These are phyloP conservation scores for Leucoraja erinaceus DNA, from an alignment of 2,113 vertebrate species.

Conservation along the genomic window DNA sequence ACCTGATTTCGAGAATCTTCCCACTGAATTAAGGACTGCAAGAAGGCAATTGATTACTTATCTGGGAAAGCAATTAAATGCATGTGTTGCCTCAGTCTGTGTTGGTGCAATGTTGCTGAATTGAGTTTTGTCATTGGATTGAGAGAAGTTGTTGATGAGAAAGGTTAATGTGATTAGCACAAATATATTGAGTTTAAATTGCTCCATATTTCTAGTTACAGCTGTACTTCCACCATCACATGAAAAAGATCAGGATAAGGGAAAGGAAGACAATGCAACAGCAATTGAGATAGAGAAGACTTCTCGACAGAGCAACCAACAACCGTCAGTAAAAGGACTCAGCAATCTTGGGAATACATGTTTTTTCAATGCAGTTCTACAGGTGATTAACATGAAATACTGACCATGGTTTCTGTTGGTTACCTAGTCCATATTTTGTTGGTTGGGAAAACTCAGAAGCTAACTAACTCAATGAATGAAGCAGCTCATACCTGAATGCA, in stretches of 20 bases:
- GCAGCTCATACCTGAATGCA: no score
- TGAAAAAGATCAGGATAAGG: constrained; percentile 48
- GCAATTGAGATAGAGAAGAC: constrained; percentile 49
- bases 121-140: not conserved
- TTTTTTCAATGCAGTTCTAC: constrained; percentile 94
- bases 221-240: not conserved
- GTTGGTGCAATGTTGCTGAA: not conserved
- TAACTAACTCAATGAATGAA: no score
- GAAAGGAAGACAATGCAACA: constrained; percentile 51
- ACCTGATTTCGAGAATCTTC: not conserved
- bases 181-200: not conserved
- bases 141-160: not conserved
- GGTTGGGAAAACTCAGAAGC: not conserved
- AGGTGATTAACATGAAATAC: constrained; percentile 60
- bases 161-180: not conserved
- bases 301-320: constrained; percentile 40
- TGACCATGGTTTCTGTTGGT: not conserved
- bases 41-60: not conserved
- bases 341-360: constrained; percentile 96
- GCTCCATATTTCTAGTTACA: not conserved
- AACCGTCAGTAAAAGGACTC: constrained; percentile 75
- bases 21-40: not conserved
- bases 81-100: not conserved
- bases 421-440: not conserved
- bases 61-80: not conserved